These are phyloP conservation scores for Eupristina koningsbergeri DNA, from an alignment of 1,140 invertebrate species.

Conservation along the genomic window DNA sequence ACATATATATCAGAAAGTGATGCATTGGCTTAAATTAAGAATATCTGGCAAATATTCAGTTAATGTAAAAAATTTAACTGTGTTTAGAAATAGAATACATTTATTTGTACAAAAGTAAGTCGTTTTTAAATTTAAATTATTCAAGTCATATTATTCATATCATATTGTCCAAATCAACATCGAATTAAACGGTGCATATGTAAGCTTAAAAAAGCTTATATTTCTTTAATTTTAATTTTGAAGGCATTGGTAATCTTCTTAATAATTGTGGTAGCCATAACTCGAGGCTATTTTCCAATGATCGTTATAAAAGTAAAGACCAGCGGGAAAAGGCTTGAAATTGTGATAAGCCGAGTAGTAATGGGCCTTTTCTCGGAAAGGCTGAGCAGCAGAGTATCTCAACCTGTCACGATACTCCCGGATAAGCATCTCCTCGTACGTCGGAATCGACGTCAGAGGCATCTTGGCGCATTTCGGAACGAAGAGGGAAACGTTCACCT, in stretches of 20 bases:
- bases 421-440: constrained; percentile 16
- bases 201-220: not conserved
- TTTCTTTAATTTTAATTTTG: not conserved
- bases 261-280: not conserved
- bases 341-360: constrained; percentile 22
- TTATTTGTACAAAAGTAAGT: not conserved
- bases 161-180: not conserved
- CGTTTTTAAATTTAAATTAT: too few species aligned
- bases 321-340: not conserved
- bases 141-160: too few species aligned
- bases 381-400: constrained; percentile 3
- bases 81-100: not conserved
- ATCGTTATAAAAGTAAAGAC: not conserved
- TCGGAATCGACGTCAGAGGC: not conserved
- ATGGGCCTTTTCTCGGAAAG: not conserved
- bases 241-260: not conserved
- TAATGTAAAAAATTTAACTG: not conserved
- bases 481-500: constrained; percentile 2
- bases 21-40: not conserved
- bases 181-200: not conserved
- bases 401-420: not conserved
- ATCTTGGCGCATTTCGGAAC: not conserved
- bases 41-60: not conserved
- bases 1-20: too few species aligned
- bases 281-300: not conserved